Percentiles rank a stretch among this genome's conserved stretches.
Evolutionary conservation across 1,140 invertebrate genomes (phyloP).

Genomic region (Matsumurasca onukii): DNA sequence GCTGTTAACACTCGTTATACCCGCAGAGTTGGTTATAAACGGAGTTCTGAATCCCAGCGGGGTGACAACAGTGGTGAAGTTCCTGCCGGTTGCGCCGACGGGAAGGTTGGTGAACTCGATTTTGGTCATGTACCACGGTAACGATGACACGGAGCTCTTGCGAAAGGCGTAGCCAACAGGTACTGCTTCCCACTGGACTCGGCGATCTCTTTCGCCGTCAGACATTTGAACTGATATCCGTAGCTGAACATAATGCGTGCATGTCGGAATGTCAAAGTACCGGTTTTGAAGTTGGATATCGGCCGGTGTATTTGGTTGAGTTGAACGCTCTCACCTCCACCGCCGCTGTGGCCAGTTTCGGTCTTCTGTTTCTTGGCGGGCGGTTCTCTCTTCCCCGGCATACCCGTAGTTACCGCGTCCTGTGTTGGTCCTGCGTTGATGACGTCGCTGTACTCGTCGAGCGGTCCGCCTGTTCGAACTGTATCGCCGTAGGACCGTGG

Average conservation of each 20-base stretch:
- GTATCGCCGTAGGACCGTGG: background rate
- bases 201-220: background rate
- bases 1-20: background rate
- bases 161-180: background rate
- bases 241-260: background rate
- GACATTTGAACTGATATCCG: background rate
- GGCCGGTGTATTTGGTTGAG: background rate
- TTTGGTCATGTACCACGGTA: background rate
- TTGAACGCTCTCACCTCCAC: background rate
- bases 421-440: background rate
- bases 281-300: background rate
- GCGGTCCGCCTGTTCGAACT: background rate
- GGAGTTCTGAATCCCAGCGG: background rate
- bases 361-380: background rate
- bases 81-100: background rate
- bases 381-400: background rate
- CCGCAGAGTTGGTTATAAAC: conserved; percentile 2
- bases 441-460: background rate
- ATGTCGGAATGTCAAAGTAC: background rate
- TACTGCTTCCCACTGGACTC: background rate
- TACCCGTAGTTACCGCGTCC: background rate
- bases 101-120: background rate
- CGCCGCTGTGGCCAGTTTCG: background rate
- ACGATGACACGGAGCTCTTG: background rate
- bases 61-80: background rate